Conservation (phyloP, 1,140 invertebrate genomes). For the Euborellia annulipes region DNA sequence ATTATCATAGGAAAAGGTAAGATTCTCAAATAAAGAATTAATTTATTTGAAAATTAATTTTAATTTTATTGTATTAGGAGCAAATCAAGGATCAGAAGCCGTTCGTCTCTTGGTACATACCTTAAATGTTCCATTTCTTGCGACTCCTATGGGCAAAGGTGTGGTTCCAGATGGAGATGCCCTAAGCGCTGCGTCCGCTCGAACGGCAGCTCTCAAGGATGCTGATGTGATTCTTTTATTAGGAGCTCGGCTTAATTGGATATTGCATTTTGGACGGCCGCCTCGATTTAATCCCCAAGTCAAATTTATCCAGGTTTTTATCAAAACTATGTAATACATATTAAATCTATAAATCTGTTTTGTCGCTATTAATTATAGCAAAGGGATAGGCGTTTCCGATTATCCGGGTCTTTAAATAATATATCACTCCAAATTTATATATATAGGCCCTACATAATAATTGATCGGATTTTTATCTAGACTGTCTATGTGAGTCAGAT, state of each 20-base stretch:
- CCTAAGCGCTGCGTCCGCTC: slow-evolving; percentile 65
- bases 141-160: slow-evolving; percentile 95
- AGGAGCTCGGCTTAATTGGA: slow-evolving; percentile 92
- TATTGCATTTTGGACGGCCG: slow-evolving; percentile 86
- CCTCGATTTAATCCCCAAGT: slow-evolving; percentile 69
- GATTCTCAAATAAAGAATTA: slow-evolving; percentile 6
- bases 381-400: too few relatives aligned
- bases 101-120: slow-evolving; percentile 49
- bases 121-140: slow-evolving; percentile 70
- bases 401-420: too few relatives aligned
- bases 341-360: not conserved
- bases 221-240: slow-evolving; percentile 79
- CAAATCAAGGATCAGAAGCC: slow-evolving; percentile 59
- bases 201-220: slow-evolving; percentile 69
- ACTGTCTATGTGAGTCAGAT: too few relatives aligned
- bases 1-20: slow-evolving; percentile 84
- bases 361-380: too few relatives aligned
- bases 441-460: too few relatives aligned
- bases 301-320: slow-evolving; percentile 70
- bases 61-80: slow-evolving; percentile 37
- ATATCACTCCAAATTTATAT: too few relatives aligned
- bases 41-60: slow-evolving; percentile 3
- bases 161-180: slow-evolving; percentile 67
- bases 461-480: too few relatives aligned
- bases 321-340: slow-evolving; percentile 3